phyloP scores from a whole-genome alignment of 2,888 invertebrate genomes.

The Zaprionus lineosus region DNA sequence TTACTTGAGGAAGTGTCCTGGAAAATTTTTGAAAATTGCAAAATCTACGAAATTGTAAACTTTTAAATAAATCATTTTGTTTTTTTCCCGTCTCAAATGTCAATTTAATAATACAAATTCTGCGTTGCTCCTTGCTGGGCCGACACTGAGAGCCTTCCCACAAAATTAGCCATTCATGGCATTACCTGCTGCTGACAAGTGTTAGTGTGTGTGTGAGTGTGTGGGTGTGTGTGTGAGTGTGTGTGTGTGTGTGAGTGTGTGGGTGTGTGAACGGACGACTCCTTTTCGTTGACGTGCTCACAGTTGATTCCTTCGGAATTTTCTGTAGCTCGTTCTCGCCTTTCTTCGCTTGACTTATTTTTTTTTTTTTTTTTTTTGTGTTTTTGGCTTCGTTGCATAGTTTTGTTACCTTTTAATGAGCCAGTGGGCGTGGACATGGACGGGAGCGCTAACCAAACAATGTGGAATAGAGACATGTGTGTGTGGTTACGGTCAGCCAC shows the following conservation, averaged over 20 bases:
- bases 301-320: conserved; percentile 6
- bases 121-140: too few relatives aligned
- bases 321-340: conserved; percentile 1
- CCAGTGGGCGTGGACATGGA: conserved; percentile 2
- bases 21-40: too few relatives aligned
- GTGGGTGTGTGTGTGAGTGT: conserved; percentile 17
- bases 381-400: conserved; percentile 42
- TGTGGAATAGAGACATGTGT: conserved; percentile 11
- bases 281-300: conserved; percentile 13
- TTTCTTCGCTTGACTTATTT: not conserved
- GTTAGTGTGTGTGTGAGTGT: conserved; percentile 34
- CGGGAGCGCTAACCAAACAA: conserved; percentile 22
- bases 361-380: not conserved
- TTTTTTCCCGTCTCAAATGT: too few relatives aligned
- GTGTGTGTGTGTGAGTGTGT: conserved; percentile 31
- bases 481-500: conserved; percentile 36
- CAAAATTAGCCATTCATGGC: conserved; percentile 36
- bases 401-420: conserved; percentile 17
- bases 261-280: conserved; percentile 24
- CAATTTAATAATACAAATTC: too few relatives aligned
- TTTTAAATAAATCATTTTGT: too few relatives aligned
- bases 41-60: too few relatives aligned
- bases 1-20: too few relatives aligned
- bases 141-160: too few relatives aligned
- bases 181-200: conserved; percentile 10